phyloP scores from a whole-genome alignment of 2,888 invertebrate genomes.

The Opisthograptis luteolata region DNA sequence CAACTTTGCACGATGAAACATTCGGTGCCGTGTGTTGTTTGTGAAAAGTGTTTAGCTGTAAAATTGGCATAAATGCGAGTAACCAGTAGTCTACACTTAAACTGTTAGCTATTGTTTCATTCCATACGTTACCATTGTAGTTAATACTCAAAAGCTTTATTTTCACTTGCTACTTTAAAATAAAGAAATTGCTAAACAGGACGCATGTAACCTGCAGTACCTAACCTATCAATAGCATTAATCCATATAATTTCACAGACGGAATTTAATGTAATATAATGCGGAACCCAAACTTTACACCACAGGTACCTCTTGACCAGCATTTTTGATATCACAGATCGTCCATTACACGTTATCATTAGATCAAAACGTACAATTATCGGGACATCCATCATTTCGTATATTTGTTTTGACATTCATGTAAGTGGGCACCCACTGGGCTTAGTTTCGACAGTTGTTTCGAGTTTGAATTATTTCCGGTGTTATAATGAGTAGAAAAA shows the following conservation, averaged over 20 bases:
- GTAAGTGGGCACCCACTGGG: constrained; percentile 35
- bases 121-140: too few relatives aligned
- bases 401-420: constrained; percentile 75
- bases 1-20: neutral
- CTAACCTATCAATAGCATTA: too few relatives aligned
- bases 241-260: too few relatives aligned
- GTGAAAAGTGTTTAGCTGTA: too few relatives aligned
- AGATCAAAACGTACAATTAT: constrained; percentile 72
- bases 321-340: constrained; percentile 25
- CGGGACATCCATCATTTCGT: constrained; percentile 70
- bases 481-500: constrained; percentile 15
- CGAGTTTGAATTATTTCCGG: constrained; percentile 23
- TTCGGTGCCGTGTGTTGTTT: too few relatives aligned
- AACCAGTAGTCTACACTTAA: too few relatives aligned
- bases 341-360: constrained; percentile 38
- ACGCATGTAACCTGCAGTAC: too few relatives aligned
- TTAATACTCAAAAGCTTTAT: too few relatives aligned
- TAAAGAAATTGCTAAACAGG: too few relatives aligned
- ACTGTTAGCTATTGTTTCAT: too few relatives aligned
- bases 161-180: too few relatives aligned
- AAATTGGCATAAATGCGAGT: too few relatives aligned
- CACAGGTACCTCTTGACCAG: constrained; percentile 6
- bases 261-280: neutral
- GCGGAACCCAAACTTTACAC: constrained; percentile 17
- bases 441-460: constrained; percentile 26